Evolutionary conservation across 2,113 vertebrate species (phyloP), one percentile per base, ranked within the genome.

Genomic region (Eclectus roratus): DNA sequence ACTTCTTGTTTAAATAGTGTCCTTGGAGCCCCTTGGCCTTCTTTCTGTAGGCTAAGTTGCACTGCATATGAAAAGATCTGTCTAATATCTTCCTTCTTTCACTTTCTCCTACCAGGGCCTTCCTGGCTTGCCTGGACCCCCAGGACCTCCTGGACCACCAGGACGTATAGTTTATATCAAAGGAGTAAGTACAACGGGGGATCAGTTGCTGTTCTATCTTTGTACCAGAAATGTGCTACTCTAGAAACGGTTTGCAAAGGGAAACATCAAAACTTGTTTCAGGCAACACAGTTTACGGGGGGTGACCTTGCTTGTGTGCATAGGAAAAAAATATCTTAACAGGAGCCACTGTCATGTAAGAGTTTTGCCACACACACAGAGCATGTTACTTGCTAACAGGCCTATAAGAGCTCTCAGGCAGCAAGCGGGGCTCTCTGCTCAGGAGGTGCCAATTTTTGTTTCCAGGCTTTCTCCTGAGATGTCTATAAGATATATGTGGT

Each of bases 101-200:
- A 37, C 35, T 79, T 86, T 91, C 41, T 66, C 39, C 79, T 61
- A 47, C 78, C 41, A 99, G 99, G 99, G 99, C 11, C 97, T 20
- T 33, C 99, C 98, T 69, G 98, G 98, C 39, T 93, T 97, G 68
- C 98, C 98, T 81, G 99, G 99, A 8, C 98, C 97, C 15, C 99
- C 99, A 7, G 99, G 99, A 0, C 98, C 96, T 12, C 99, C 99
- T 6, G 99, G 99, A 7, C 98, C 97, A 25, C 98, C 99, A 11
- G 99, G 99, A 82, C 98, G 98, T 35, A 96, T 99, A 92, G 96
- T 98, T 95, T 98, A 98, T 88, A 98, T 99, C 89, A 99, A 99
- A 98, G 99, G 99, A 97, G 99, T 99, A 98, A 99, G 99, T 98
- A 52, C n/a, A 29, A 2, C 13, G 5, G 46, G 19, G 28, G 10